Percentiles rank a stretch among this genome's conserved stretches.
Evolutionary conservation across 2,797 vertebrate species (phyloP).

Genomic region (Arnoldichthys spilopterus): DNA sequence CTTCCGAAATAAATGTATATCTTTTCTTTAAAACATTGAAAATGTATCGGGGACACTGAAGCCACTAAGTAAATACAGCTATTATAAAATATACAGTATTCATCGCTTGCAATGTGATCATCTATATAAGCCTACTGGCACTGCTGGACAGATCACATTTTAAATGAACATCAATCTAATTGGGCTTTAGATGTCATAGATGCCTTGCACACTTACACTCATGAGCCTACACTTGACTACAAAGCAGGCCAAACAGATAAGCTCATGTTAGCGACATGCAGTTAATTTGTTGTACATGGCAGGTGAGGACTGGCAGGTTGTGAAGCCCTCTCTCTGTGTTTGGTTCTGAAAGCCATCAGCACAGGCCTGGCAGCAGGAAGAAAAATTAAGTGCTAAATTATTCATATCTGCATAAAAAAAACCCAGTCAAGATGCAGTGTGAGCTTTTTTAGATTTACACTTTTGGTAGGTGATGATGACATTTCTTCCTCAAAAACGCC

Average conservation of each 20-base stretch:
- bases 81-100: not conserved
- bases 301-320: constrained; percentile 28
- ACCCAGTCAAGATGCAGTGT: constrained; percentile 40
- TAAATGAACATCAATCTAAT: not conserved
- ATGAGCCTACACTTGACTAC: not conserved
- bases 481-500: constrained; percentile 4
- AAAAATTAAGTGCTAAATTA: constrained; percentile 57
- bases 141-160: not conserved
- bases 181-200: not conserved
- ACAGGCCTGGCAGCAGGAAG: constrained; percentile 46
- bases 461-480: constrained; percentile 13
- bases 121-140: not conserved
- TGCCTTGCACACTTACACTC: too few species aligned
- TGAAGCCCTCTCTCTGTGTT: constrained; percentile 30
- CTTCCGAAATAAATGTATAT: too few species aligned
- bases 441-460: constrained; percentile 46
- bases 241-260: constrained; percentile 1
- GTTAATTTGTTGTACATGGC: constrained; percentile 14
- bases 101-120: not conserved
- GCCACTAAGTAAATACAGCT: not conserved
- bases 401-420: constrained; percentile 51
- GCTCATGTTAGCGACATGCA: not conserved
- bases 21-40: not conserved
- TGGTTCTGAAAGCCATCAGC: constrained; percentile 42
- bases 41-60: not conserved